Evolutionary conservation across 1,140 invertebrate species (phyloP).

Genomic region (Megalonaias nervosa): DNA sequence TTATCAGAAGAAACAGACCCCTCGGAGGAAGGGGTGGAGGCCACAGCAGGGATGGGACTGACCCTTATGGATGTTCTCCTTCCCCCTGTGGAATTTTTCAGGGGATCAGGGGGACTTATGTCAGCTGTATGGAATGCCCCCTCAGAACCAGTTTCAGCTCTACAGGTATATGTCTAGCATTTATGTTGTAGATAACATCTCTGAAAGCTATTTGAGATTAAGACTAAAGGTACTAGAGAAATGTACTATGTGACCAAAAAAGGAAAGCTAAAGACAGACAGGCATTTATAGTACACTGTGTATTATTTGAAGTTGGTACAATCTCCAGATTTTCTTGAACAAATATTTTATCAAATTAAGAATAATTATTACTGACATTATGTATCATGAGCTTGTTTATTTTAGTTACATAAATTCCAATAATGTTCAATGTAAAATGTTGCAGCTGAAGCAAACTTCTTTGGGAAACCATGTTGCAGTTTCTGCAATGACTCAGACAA

Average conservation of each 20-base stretch:
- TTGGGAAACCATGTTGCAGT: no score
- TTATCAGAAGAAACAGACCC: slow-evolving; percentile 67
- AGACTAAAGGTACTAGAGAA: not conserved
- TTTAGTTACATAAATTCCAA: no score
- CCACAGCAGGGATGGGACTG: slow-evolving; percentile 90
- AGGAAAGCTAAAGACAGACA: not conserved
- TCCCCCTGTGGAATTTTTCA: slow-evolving; percentile 88
- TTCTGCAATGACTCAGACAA: no score
- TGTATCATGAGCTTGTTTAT: no score
- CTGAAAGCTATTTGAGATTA: slow-evolving; percentile 73
- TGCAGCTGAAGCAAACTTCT: no score
- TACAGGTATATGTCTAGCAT: slow-evolving; percentile 75
- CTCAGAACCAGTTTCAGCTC: slow-evolving; percentile 84
- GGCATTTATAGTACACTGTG: not conserved
- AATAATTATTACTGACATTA: no score
- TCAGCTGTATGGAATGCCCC: slow-evolving; percentile 84
- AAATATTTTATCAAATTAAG: no score
- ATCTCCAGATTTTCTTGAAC: no score
- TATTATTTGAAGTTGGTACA: not conserved
- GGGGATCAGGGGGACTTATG: slow-evolving; percentile 88
- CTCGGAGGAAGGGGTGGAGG: slow-evolving; percentile 59
- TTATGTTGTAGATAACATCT: slow-evolving; percentile 1
- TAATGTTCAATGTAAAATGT: no score
- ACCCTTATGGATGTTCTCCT: slow-evolving; percentile 84
- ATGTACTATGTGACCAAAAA: not conserved